Conservation (phyloP, 2,888 invertebrate genomes). For the Metellina segmentata region DNA sequence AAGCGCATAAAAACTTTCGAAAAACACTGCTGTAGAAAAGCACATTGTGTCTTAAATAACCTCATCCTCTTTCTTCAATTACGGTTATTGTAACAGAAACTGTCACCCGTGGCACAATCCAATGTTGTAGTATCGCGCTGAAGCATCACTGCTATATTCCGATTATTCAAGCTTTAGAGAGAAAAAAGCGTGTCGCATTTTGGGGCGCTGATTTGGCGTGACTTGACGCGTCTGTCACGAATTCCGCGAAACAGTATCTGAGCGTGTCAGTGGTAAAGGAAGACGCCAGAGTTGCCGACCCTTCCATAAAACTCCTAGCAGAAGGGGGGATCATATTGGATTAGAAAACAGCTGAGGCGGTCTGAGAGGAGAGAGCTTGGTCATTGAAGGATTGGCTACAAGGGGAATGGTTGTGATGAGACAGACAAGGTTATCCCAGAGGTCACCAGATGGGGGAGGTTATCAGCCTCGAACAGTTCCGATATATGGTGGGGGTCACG, state of each 20-base stretch:
- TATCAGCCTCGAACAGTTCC: constrained; percentile 21
- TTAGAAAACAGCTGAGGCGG: constrained; percentile 9
- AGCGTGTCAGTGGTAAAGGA: not conserved
- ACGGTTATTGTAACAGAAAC: not conserved
- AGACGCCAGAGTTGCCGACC: constrained; percentile 21
- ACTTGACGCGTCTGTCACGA: constrained; percentile 24
- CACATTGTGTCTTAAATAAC: too few relatives aligned
- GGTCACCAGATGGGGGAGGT: constrained; percentile 55
- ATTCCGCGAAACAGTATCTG: constrained; percentile 44
- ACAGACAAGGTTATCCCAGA: constrained; percentile 25
- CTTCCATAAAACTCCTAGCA: constrained; percentile 15
- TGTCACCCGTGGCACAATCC: not conserved
- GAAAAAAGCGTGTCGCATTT: not conserved
- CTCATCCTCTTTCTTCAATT: not conserved
- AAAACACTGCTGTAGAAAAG: too few relatives aligned
- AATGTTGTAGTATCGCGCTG: constrained; percentile 8
- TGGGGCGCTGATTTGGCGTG: not conserved
- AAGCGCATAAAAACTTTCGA: too few relatives aligned
- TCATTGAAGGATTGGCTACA: constrained; percentile 51
- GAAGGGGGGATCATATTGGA: constrained; percentile 4
- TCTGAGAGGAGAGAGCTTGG: constrained; percentile 10
- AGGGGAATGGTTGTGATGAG: constrained; percentile 51
- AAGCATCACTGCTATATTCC: not conserved
- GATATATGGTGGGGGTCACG: constrained; percentile 38
- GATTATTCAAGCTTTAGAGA: not conserved